Evolutionary conservation across 1,140 invertebrate species (phyloP), one percentile per base, ranked within the genome.

Genomic region (Apis dorsata): DNA sequence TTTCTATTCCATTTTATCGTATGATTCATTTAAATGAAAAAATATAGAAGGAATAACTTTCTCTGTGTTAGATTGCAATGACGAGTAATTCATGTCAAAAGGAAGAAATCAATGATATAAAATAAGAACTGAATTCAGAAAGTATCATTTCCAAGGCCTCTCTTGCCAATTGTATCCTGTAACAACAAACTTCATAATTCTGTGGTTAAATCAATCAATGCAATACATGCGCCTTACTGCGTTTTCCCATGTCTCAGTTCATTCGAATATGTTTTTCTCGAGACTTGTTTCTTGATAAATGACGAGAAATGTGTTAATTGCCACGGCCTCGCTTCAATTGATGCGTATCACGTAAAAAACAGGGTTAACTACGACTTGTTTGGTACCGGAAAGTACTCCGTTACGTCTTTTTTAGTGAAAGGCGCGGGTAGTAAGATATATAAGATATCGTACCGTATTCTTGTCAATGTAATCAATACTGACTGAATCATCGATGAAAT

Each of bases 311-410:
- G 57, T 21, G 55, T 65, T 74, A 74, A 81, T 74, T 65, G 28
- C n/a, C 28, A 17, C 79, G 70, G 34, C 78, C 78, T 80, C 78
- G 69, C 19, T 17, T 73, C 60, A 65, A 81, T 81, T 63, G 69
- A 79, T 72, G 68, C 59, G 57, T 59, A 71, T 51, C 34, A n/a
- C 68, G 28, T 44, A 72, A 79, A 72, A 80, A 73, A 15, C 78
- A 63, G 78, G 28, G 13, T 63, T 12, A 73, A 80, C 70, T 53
- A 5, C 66, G 55, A 17, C 60, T 81, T 66, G 28, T 65, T 74
- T 66, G 28, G 72, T n/a, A 49, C 13, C 34, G 70, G 13, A 72
- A 57, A 72, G 11, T 49, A 21, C 44, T n/a, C 12, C 19, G 34
- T 57, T 79, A 70, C 59, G 65, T 69, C 49, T 49, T n/a, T n/a